Evolutionary conservation across 1,140 invertebrate species (phyloP).

Genomic region (Bombus waltoni): DNA sequence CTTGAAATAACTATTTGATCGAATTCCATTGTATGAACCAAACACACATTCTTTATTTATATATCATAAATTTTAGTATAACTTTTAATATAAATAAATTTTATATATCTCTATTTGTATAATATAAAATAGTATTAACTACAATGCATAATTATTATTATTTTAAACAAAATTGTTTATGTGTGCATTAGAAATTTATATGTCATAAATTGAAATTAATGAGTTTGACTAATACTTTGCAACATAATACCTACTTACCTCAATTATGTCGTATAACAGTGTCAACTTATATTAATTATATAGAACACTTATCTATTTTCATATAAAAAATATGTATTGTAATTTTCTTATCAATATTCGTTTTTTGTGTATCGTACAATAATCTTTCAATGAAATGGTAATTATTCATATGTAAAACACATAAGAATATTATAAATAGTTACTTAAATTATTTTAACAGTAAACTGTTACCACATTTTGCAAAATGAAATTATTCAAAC

Average conservation of each 20-base stretch:
- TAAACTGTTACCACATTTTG: background rate
- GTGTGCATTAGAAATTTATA: background rate
- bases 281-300: background rate
- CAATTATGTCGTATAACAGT: background rate
- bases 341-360: background rate
- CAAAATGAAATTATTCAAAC: background rate
- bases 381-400: background rate
- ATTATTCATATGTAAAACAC: background rate
- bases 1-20: background rate
- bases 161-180: background rate
- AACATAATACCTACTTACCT: background rate
- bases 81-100: background rate
- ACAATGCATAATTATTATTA: background rate
- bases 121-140: background rate
- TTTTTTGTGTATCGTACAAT: background rate
- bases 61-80: background rate
- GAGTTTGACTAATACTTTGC: background rate
- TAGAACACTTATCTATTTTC: background rate
- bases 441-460: background rate
- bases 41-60: background rate
- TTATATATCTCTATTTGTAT: background rate
- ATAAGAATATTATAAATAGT: background rate
- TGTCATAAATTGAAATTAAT: background rate
- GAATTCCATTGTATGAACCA: background rate
- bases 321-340: background rate